Base-by-base conservation (phyloP, 2,113 vertebrate species). In the Callopanchax toddi region DNA sequence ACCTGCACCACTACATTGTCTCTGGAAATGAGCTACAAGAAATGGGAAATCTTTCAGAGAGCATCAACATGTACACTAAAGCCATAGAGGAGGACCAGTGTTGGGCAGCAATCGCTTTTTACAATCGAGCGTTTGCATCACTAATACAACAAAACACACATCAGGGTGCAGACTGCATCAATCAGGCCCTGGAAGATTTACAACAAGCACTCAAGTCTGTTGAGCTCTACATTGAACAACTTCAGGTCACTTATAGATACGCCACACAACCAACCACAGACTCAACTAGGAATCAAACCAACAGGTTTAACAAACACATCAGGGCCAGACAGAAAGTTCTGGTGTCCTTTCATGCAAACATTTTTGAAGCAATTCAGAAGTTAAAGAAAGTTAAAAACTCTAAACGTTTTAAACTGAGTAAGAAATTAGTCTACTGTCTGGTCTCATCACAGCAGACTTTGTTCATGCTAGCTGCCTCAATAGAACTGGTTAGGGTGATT, bases 101-200 rank as follows among this genome's bases (percentile, higher is more conserved):
- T 11, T 84, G 86, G 71, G 73, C 71, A 17, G 84, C 84, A 10
- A 42, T 89, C 63, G 84, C 87, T 34, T 76, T 66, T 36, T 89
- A 89, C 66, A 91, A 89, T 56, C 85, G 81, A 34, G 85, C 86
- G n/a, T 74, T 84, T 40, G 42, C 72, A 13, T 64, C 54, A 45
- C 60, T 91, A 57, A 20, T 18, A 3, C 62, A 62, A 12, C 51
- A 67, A 23, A 16, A 80, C 6, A 6, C 3, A 1, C 17, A 10
- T n/a, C 81, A 71, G 37, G 52, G 75, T 40, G 32, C 3, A 37
- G 29, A 20, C 8, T 80, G 83, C 37, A 57, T 87, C 3, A 1
- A 1, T 37, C 55, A 45, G 60, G 83, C 86, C 58, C 26, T 82
- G 15, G 9, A 51, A 48, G 86, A 91, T 61, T 73, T 91, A 63